Base-by-base conservation (phyloP, 2,888 invertebrate genomes). In the Aphidoletes aphidimyza region DNA sequence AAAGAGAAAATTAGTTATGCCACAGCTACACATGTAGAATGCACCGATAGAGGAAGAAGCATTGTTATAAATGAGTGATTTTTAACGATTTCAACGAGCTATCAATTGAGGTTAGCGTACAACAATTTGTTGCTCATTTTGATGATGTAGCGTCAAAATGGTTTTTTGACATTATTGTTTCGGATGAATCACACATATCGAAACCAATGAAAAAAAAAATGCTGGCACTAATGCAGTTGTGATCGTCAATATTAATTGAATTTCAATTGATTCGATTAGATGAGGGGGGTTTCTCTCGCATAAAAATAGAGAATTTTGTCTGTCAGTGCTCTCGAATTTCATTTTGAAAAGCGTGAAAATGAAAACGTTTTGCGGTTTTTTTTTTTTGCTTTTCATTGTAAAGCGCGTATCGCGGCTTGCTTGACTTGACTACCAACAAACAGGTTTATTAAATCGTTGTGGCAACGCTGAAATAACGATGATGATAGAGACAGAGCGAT, bases 391-490 rank as follows among this genome's bases (percentile, higher is more conserved):
- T n/a, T n/a, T n/a, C n/a, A n/a, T n/a, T n/a, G n/a, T n/a, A n/a
- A n/a, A 30, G 9, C 30, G 69, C 69, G 30, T 54, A 26, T 54
- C 54, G 26, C 19, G n/a, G 54, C 54, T 54, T 54, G 22, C 26
- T 3, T 54, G 54, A 22, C 54, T 54, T 54, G 54, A 54, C 54
- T 69, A 69, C 69, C 69, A 69, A 69, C 69, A 69, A 69, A 69
- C 69, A 69, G 69, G 69, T 69, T 69, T 69, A 69, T 69, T 69
- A 69, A 69, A 69, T 69, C 69, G 69, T 69, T 69, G 69, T 69
- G 69, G 69, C 69, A 69, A 69, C 30, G 30, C 30, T 69, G 30
- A 34, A 69, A 69, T 30, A 30, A 69, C 69, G 69, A 19, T 69
- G 69, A 69, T 69, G 30, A 0, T 9, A 30, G 30, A 54, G 1